These are phyloP conservation scores for Apamea sordens DNA, from an alignment of 2,888 invertebrate genomes.

Conservation along the genomic window DNA sequence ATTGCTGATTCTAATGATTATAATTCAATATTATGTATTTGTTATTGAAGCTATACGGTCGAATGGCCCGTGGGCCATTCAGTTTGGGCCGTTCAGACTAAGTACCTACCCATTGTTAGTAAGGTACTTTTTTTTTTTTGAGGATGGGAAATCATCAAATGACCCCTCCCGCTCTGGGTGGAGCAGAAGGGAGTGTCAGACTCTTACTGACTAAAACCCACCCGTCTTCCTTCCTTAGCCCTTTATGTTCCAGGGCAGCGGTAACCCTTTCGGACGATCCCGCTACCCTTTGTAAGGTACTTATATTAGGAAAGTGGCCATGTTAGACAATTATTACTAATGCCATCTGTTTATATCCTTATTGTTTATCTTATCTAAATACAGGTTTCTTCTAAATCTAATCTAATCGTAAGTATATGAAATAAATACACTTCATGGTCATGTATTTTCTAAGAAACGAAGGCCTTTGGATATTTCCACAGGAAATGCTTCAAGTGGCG, in stretches of 20 bases:
- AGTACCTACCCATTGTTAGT: too few relatives aligned
- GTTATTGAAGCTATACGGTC: not conserved
- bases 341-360: constrained; percentile 4
- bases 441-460: constrained; percentile 28
- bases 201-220: too few relatives aligned
- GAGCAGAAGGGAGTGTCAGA: too few relatives aligned
- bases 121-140: too few relatives aligned
- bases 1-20: too few relatives aligned
- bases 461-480: not conserved
- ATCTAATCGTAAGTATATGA: not conserved
- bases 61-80: too few relatives aligned
- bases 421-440: not conserved
- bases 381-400: not conserved
- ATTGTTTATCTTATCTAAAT: constrained; percentile 31
- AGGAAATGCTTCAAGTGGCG: not conserved
- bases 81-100: too few relatives aligned
- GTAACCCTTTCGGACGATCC: too few relatives aligned
- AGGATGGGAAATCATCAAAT: too few relatives aligned
- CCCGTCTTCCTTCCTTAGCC: too few relatives aligned
- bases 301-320: not conserved
- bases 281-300: constrained; percentile 17
- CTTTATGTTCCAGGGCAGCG: too few relatives aligned
- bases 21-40: not conserved
- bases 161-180: too few relatives aligned
- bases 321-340: not conserved